These are phyloP conservation scores for Mystacides longicornis DNA, from an alignment of 2,888 invertebrate species.

Conservation along the genomic window DNA sequence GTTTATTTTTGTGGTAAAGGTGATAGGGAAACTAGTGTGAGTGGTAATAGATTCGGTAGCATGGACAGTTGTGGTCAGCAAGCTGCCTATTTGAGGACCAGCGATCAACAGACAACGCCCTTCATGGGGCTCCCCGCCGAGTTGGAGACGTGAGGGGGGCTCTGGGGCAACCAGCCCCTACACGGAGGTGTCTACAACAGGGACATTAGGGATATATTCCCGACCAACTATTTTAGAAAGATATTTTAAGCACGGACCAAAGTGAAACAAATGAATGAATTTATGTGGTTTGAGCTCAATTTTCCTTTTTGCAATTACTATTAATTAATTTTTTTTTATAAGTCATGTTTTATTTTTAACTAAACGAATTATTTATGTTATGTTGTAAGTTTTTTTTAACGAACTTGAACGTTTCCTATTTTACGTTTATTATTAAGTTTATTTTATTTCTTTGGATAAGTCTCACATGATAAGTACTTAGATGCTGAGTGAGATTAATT, in stretches of 20 bases:
- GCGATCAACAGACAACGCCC: constrained; percentile 45
- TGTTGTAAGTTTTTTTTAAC: not conserved
- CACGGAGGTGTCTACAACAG: constrained; percentile 6
- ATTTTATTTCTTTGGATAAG: too few relatives aligned
- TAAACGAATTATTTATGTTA: not conserved
- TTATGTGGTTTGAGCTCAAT: constrained; percentile 3
- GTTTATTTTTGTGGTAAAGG: constrained; percentile 28
- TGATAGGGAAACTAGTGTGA: constrained; percentile 13
- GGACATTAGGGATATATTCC: constrained; percentile 13
- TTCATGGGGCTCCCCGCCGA: constrained; percentile 54
- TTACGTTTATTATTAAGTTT: too few relatives aligned
- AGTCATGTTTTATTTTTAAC: not conserved
- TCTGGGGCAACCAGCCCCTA: constrained; percentile 3
- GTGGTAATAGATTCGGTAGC: constrained; percentile 12
- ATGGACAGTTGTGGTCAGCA: constrained; percentile 55
- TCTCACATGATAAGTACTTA: too few relatives aligned
- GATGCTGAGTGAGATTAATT: too few relatives aligned
- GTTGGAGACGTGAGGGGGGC: constrained; percentile 43
- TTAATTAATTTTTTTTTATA: not conserved
- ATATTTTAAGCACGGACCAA: constrained; percentile 16
- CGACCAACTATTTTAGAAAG: constrained; percentile 15
- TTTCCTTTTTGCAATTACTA: not conserved
- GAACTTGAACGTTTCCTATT: too few relatives aligned
- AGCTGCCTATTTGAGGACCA: constrained; percentile 48
- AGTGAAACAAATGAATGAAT: constrained; percentile 4